phyloP scores from a whole-genome alignment of 2,113 vertebrate genomes.

The Poeciliopsis prolifica region DNA sequence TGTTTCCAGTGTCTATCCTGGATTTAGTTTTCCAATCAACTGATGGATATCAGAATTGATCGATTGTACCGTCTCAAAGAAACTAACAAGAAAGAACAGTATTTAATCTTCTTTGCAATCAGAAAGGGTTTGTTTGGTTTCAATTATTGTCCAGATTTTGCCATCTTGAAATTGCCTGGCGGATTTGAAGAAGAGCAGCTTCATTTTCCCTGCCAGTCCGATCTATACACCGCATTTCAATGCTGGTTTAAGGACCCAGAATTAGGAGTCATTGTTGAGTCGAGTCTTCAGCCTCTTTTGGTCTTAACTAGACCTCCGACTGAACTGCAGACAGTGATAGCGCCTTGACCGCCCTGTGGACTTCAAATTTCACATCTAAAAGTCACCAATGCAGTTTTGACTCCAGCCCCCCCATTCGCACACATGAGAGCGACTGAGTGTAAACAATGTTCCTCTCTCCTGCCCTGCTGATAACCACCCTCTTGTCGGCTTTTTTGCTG shows the following conservation, averaged over 20 bases:
- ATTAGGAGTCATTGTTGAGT: not conserved
- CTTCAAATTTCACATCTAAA: constrained; percentile 16
- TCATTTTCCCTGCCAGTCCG: not conserved
- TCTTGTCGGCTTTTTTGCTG: constrained; percentile 38
- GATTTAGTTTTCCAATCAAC: not conserved
- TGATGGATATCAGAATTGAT: not conserved
- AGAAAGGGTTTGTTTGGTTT: not conserved
- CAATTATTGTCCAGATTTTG: not conserved
- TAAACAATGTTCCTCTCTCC: constrained; percentile 44
- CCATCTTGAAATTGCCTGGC: not conserved
- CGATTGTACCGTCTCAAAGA: not conserved
- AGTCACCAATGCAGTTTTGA: not conserved
- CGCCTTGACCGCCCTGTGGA: constrained; percentile 21
- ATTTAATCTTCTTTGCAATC: not conserved
- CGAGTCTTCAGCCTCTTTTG: not conserved
- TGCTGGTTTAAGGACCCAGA: not conserved
- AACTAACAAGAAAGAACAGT: not conserved
- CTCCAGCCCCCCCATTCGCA: not conserved
- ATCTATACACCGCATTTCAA: no score
- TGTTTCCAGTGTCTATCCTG: not conserved
- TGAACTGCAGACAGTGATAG: not conserved
- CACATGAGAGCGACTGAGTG: constrained; percentile 11
- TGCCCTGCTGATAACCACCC: constrained; percentile 37
- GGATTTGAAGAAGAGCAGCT: not conserved
- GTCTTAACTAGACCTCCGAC: not conserved